Base-by-base conservation (phyloP, 2,888 invertebrate genomes). In the Cacoxenus indagator region DNA sequence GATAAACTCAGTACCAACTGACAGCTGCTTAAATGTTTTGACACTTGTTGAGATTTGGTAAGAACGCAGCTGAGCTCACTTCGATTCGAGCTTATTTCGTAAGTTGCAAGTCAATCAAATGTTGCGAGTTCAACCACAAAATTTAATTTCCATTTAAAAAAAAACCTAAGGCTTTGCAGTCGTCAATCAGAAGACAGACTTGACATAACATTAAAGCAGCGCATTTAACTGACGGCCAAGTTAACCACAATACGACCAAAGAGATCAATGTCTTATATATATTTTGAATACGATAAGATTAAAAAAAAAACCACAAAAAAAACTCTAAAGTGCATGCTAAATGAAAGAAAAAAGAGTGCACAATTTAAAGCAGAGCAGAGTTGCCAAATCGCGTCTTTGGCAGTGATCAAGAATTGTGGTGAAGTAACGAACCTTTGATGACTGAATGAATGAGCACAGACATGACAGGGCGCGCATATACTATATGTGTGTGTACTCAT, bases 361-460 rank as follows among this genome's bases (percentile, higher is more conserved):
- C 27, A 57, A 70, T 68, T 70, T 43, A 66, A 75, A 66, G n/a
- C n/a, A n/a, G n/a, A 64, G 67, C 22, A 26, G 37, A 9, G 29
- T 26, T 46, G 31, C 59, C 17, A 59, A 17, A 59, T 59, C 31
- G 24, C 14, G 8, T 5, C 43, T 31, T 64, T 27, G 64, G 64
- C 51, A 29, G 17, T 64, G 65, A 59, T 66, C 43, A 55, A 11
- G 43, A 37, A 66, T 27, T 37, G 4, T 17, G 17, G 14, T 11
- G 43, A 31, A 54, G 17, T 62, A 62, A 14, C 24, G 22, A 24
- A 48, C 62, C 45, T 51, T 75, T 67, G 75, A 57, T 66, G 65
- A 69, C 70, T 73, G 73, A 71, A 73, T 76, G 77, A 73, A 68
- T 75, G 74, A 74, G 70, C 81, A 78, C 73, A 81, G n/a, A 72